Base-by-base conservation (phyloP, 2,888 invertebrate species). In the Syrphus vitripennis region DNA sequence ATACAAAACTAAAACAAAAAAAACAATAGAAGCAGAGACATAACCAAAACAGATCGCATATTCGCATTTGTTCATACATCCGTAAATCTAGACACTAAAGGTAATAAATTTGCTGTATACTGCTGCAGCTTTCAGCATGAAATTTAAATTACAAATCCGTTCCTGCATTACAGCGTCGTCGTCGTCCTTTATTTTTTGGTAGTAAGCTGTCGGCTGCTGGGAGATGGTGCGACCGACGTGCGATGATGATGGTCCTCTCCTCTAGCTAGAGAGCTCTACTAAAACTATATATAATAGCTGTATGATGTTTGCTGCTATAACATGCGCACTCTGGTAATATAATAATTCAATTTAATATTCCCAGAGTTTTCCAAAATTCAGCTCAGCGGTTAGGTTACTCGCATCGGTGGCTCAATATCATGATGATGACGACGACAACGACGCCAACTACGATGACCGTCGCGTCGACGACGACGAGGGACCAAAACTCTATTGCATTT, bases 311-410 rank as follows among this genome's bases (percentile, higher is more conserved):
- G 48, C 45, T 78, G 48, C 45, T 48, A 69, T 69, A n/a, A 61
- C 75, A 67, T 71, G 65, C 70, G 69, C 48, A 79, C 57, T 75
- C 50, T 29, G n/a, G 65, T 83, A 83, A 80, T 83, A 80, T 75
- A 83, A 83, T 83, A 83, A 80, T 83, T 83, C 75, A 83, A 83
- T 83, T 80, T 83, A 80, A 57, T 83, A 83, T 80, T 83, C 75
- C 70, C 55, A 59, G 70, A 83, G 57, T 80, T 80, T 75, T 80
- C n/a, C 63, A 55, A 42, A 42, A 61, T 71, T 82, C 65, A 31
- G 40, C 70, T 40, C 65, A 57, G 77, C 53, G 63, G 74, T 57
- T 63, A 37, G 69, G 61, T 55, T 72, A 26, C 57, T 77, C 61
- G 42, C 48, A 48, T 70, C 55, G 74, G 42, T 59, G 61, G 16